Evolutionary conservation across 2,888 invertebrate genomes (phyloP).

Genomic region (Agrotis puta): DNA sequence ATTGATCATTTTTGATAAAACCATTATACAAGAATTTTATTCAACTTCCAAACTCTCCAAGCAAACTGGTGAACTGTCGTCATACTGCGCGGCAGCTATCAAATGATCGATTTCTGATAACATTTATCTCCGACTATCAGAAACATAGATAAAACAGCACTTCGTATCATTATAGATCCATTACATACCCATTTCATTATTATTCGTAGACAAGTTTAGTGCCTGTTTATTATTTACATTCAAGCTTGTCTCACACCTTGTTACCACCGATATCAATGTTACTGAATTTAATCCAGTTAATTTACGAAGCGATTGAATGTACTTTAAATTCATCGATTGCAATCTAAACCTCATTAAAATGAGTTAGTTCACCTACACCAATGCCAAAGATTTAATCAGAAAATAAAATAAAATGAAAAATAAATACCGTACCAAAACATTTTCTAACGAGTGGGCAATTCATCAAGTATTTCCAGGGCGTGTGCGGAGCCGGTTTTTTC

Average conservation of each 20-base stretch:
- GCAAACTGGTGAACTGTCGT: conserved; percentile 43
- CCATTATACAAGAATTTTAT: conserved; percentile 56
- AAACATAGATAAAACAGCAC: conserved; percentile 56
- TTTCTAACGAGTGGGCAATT: conserved; percentile 91
- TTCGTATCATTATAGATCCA: conserved; percentile 46
- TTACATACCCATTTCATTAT: conserved; percentile 40
- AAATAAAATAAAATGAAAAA: conserved; percentile 70
- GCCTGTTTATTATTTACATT: conserved; percentile 42
- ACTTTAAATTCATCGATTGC: conserved; percentile 53
- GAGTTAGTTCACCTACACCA: conserved; percentile 61
- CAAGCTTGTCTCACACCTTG: conserved; percentile 50
- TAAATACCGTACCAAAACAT: conserved; percentile 90
- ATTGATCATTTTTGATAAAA: conserved; percentile 66
- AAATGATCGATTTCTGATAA: conserved; percentile 53
- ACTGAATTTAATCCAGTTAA: conserved; percentile 41
- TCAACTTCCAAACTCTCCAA: conserved; percentile 40
- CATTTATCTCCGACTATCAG: conserved; percentile 45
- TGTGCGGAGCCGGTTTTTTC: conserved; percentile 89
- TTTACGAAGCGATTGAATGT: conserved; percentile 41
- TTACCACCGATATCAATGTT: conserved; percentile 40
- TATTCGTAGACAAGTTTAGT: conserved; percentile 36
- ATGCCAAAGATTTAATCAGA: conserved; percentile 45
- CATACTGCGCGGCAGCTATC: conserved; percentile 41
- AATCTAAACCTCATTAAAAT: conserved; percentile 57
- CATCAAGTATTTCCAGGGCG: conserved; percentile 91